Evolutionary conservation across 2,888 invertebrate species (phyloP).

Genomic region (Troglohyphantes excavatus): DNA sequence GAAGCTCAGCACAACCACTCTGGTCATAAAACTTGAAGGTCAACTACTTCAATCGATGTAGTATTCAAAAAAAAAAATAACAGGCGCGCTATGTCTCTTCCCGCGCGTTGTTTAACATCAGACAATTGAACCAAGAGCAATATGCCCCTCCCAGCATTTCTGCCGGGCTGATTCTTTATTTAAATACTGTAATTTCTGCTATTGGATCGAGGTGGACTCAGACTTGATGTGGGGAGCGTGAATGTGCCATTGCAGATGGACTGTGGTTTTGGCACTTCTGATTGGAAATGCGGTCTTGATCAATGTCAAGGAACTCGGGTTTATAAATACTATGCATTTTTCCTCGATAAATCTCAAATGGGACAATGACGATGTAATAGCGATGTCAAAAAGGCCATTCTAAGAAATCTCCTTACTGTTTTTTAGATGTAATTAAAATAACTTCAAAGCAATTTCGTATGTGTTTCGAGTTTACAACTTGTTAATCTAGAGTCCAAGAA

Average conservation of each 20-base stretch:
- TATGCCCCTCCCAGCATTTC: background rate
- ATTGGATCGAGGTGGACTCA: background rate
- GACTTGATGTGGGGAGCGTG: background rate
- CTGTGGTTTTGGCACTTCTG: background rate
- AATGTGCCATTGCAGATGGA: background rate
- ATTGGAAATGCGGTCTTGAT: background rate
- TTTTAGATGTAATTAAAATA: too few species aligned
- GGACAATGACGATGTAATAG: too few species aligned
- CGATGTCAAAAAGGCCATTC: too few species aligned
- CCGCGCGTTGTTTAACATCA: background rate
- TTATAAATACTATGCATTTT: too few species aligned
- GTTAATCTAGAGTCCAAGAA: too few species aligned
- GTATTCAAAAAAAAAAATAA: background rate
- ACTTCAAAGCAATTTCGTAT: too few species aligned
- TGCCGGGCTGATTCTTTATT: background rate
- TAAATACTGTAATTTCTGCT: background rate
- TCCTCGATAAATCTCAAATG: too few species aligned
- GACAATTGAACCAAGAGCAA: background rate
- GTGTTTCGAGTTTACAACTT: too few species aligned
- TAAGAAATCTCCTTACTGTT: too few species aligned
- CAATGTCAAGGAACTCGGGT: background rate
- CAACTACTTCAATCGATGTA: slow-evolving; percentile 7
- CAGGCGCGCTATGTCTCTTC: background rate
- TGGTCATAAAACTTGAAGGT: slow-evolving; percentile 31
- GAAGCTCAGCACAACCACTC: background rate